Evolutionary conservation across 2,888 invertebrate genomes (phyloP).

Genomic region (Pocota personata): DNA sequence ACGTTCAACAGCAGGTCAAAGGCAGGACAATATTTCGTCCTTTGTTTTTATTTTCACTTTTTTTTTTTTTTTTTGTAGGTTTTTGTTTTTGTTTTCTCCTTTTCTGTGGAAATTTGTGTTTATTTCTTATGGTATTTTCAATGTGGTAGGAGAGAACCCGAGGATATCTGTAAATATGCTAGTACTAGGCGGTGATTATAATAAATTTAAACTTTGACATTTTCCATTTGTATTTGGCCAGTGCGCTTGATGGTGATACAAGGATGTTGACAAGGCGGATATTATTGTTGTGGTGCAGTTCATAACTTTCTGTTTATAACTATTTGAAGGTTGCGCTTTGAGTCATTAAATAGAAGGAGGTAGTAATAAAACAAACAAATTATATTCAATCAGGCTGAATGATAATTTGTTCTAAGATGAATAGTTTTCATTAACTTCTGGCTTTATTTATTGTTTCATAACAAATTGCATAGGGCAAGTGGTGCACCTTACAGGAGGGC

Average conservation of each 20-base stretch:
- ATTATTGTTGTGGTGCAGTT: neutral
- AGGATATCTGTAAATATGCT: constrained; percentile 42
- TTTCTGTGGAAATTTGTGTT: constrained; percentile 17
- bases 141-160: neutral
- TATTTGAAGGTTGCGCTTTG: neutral
- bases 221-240: constrained; percentile 12
- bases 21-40: constrained; percentile 30
- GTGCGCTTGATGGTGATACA: neutral
- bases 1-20: constrained; percentile 49
- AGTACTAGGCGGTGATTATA: constrained; percentile 53
- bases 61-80: neutral
- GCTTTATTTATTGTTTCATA: too few relatives aligned
- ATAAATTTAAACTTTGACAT: constrained; percentile 59
- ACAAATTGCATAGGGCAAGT: too few relatives aligned
- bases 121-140: constrained; percentile 27
- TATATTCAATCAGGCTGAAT: too few relatives aligned
- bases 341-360: neutral
- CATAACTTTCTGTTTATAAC: neutral
- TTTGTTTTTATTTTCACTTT: constrained; percentile 12
- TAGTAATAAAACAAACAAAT: neutral
- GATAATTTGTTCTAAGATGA: too few relatives aligned
- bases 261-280: neutral
- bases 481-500: too few relatives aligned
- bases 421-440: too few relatives aligned
- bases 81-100: neutral